These are phyloP conservation scores for Zootoca vivipara DNA, from an alignment of 2,113 vertebrate genomes.

Conservation along the genomic window DNA sequence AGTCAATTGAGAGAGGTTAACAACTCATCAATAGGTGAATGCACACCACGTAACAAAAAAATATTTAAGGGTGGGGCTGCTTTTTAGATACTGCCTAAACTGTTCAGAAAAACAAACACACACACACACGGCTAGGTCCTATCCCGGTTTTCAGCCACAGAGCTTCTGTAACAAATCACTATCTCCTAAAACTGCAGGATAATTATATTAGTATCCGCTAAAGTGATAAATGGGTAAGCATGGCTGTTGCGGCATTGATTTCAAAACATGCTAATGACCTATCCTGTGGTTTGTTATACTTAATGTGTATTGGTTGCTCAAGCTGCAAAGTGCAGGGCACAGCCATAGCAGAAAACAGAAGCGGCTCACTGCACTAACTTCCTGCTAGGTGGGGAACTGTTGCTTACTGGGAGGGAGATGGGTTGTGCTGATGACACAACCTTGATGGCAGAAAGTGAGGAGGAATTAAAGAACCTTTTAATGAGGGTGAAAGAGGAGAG, in stretches of 20 bases:
- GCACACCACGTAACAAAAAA: not conserved
- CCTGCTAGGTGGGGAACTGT: too few species aligned
- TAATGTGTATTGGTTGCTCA: not conserved
- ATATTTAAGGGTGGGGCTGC: not conserved
- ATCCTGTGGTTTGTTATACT: not conserved
- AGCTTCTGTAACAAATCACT: slow-evolving; percentile 45
- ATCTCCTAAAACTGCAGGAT: slow-evolving; percentile 66
- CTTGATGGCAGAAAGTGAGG: too few species aligned
- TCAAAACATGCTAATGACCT: not conserved
- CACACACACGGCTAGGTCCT: not conserved
- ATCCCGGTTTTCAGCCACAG: not conserved
- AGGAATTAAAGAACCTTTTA: too few species aligned
- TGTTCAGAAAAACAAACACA: not conserved
- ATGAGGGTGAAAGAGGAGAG: too few species aligned
- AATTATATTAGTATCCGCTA: slow-evolving; percentile 60
- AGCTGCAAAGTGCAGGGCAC: not conserved
- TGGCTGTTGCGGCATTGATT: slow-evolving; percentile 14
- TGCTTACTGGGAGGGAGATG: too few species aligned
- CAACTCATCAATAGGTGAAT: not conserved
- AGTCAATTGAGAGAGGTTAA: not conserved
- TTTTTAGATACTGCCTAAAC: not conserved
- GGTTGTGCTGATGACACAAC: too few species aligned
- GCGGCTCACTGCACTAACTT: too few species aligned
- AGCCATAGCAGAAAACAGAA: too few species aligned
- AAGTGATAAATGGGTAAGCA: slow-evolving; percentile 19